Evolutionary conservation across 2,888 invertebrate species (phyloP), one percentile per base, ranked within the genome.

Genomic region (Parnassius orleans): DNA sequence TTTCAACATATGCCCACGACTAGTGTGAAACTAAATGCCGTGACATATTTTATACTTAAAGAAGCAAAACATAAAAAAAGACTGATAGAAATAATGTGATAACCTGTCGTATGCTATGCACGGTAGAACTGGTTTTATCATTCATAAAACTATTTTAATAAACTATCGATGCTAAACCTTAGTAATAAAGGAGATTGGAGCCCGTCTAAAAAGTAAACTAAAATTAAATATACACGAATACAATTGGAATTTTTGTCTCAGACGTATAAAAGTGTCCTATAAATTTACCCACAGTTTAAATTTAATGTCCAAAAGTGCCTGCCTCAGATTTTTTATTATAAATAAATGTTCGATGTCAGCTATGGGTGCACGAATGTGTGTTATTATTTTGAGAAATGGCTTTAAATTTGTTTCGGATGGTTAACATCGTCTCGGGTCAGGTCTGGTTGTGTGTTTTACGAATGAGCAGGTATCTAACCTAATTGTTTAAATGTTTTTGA

Each of bases 231-330:
- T 90, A 90, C 90, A 90, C 85, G 87, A 84, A 81, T 77, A 90
- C 90, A 91, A 90, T 90, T 89, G 87, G 89, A 90, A 90, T 90
- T 90, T 90, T 90, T 91, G 91, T 91, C 90, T 91, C 90, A 90
- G 84, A 76, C 88, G 77, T 89, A 91, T 91, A 90, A 90, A 91
- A 90, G 79, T 90, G 91, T 91, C 91, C 90, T 91, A 91, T 90
- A 91, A 91, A 91, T 91, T 90, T 87, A 89, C 85, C 89, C 90
- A 84, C 88, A 89, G 83, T 90, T 90, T 90, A 89, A 60, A 91
- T 90, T 91, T 91, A 90, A 90, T 90, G 91, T 90, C 90, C 87
- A 88, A 89, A 86, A 84, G 89, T 90, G 88, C 88, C 90, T 89
- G 90, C 83, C 79, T 86, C 84, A 83, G 76, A 76, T 82, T 87